Evolutionary conservation across 1,140 invertebrate genomes (phyloP).

Genomic region (Drosophila setifemur): DNA sequence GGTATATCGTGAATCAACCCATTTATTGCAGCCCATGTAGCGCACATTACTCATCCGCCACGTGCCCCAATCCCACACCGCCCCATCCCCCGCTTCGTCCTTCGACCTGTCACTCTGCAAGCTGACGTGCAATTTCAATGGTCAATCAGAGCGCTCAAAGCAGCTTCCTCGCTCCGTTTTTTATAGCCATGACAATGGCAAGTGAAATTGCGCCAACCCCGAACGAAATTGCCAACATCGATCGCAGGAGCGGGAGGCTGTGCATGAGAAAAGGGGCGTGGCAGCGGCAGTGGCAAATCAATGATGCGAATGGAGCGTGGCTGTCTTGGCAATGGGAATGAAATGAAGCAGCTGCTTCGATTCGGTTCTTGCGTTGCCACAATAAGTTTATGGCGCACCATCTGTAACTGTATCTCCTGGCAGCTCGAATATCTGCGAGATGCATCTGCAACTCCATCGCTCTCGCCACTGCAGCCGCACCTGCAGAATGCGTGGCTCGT

Average conservation of each 20-base stretch:
- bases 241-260: constrained; percentile 9
- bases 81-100: not conserved
- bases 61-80: constrained; percentile 32
- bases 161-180: constrained; percentile 37
- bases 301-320: constrained; percentile 47
- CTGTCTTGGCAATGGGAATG: constrained; percentile 47
- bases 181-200: constrained; percentile 62
- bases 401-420: constrained; percentile 46
- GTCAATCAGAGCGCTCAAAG: constrained; percentile 69
- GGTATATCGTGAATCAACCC: constrained; percentile 35
- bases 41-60: constrained; percentile 69
- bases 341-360: constrained; percentile 62
- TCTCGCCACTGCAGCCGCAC: constrained; percentile 16
- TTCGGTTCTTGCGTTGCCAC: constrained; percentile 44
- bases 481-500: constrained; percentile 30
- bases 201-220: constrained; percentile 63
- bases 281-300: constrained; percentile 46
- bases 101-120: constrained; percentile 3
- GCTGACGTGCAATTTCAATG: constrained; percentile 76
- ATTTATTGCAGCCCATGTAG: constrained; percentile 47
- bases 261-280: constrained; percentile 9
- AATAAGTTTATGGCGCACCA: constrained; percentile 56
- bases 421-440: constrained; percentile 37
- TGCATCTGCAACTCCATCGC: constrained; percentile 17
- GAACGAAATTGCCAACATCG: constrained; percentile 55